Base-by-base conservation (phyloP, 2,113 vertebrate genomes). In the Hippolais icterina region DNA sequence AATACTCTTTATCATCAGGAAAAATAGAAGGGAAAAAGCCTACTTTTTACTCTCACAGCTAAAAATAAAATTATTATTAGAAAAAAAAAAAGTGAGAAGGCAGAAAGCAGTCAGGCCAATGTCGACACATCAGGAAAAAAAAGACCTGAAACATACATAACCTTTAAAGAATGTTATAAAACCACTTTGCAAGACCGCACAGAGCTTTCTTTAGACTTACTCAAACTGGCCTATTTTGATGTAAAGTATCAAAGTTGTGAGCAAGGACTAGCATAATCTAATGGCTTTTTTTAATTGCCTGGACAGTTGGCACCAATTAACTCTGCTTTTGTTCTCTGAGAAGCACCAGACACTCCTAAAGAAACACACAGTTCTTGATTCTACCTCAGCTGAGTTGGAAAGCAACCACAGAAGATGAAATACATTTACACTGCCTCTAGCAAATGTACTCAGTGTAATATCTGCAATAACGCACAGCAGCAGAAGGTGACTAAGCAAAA, bases 1-100 rank as follows among this genome's bases (percentile, higher is more conserved):
- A 24, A 29, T 31, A 76, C 6, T 52, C 12, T 54, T 57, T 25
- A 52, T 35, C 27, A 83, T 18, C 29, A 71, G 22, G 10, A 41
- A 49, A n/a, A n/a, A n/a, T n/a, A n/a, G n/a, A n/a, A n/a, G n/a
- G 42, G 12, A 83, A 50, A 50, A 37, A 21, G 0, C 0, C 6
- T 37, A 23, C 8, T 87, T 83, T 65, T 29, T 50, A 66, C 18
- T 47, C 3, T 42, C 70, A 28, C 31, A 31, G 37, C 22, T 76
- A 61, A 72, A 90, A 83, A 54, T 42, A 44, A 91, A 82, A 75
- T 22, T 42, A 28, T 19, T 37, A 64, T 61, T 37, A 3, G 17
- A 49, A 42, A 53, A 46, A 44, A 47, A 17, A 59, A 72, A 72
- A 50, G 28, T 6, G 29, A 74, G 15, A 49, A 79, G 74, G 61